phyloP scores from a whole-genome alignment of 2,113 vertebrate genomes.

The Gallinago paraguaiae region DNA sequence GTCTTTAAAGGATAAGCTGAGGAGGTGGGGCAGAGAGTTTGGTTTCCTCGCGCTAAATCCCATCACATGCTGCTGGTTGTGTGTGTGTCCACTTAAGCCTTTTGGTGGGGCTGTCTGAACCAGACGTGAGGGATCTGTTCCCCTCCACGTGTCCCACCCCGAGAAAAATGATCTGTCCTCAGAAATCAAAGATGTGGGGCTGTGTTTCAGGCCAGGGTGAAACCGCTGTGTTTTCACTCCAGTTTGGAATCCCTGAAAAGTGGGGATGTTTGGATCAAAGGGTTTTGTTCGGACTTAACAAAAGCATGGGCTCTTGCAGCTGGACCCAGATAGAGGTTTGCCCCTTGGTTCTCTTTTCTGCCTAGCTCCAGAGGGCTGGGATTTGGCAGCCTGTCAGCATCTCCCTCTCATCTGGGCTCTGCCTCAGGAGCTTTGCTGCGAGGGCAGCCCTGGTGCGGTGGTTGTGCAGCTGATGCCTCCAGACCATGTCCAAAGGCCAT shows the following conservation, averaged over 20 bases:
- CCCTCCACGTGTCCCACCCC: background rate
- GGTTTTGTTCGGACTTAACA: background rate
- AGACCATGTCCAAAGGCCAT: conserved; percentile 1
- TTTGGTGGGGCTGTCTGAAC: conserved; percentile 32
- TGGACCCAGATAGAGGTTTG: background rate
- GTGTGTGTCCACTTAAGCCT: conserved; percentile 50
- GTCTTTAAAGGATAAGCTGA: conserved; percentile 62
- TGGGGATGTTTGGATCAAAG: background rate
- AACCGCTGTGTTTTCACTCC: background rate
- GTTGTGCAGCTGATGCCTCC: background rate
- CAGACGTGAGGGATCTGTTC: conserved; percentile 28
- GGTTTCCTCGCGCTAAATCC: conserved; percentile 49
- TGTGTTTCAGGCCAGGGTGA: conserved; percentile 4
- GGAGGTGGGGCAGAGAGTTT: conserved; percentile 51
- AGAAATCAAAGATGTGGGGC: conserved; percentile 43
- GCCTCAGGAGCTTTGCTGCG: background rate
- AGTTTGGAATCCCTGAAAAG: background rate
- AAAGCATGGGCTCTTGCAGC: background rate
- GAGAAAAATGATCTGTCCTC: conserved; percentile 40
- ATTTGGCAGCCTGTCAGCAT: background rate
- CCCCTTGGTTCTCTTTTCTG: background rate
- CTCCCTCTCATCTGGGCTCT: background rate
- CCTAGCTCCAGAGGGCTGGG: background rate
- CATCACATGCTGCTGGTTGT: conserved; percentile 40
- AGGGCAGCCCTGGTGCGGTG: background rate